Evolutionary conservation across 2,888 invertebrate genomes (phyloP), one percentile per base, ranked within the genome.

Genomic region (Andrena bucephala): DNA sequence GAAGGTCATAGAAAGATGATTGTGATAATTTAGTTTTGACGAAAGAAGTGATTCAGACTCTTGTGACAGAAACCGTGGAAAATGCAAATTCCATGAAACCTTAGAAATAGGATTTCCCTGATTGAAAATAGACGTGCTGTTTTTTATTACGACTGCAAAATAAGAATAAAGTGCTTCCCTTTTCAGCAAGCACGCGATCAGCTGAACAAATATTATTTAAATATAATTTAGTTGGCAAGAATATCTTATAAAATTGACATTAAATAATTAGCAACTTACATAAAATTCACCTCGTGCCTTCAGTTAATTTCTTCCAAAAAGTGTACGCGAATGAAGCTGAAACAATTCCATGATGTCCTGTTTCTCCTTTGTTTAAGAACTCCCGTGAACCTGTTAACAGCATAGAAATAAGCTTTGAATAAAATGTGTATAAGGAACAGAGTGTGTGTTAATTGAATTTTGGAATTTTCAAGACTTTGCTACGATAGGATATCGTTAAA

Each of bases 11-110:
- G 31, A 60, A 29, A 57, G 50, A 31, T 31, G 42, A 33, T 27
- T 13, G 65, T 66, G 59, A 59, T 62, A 62, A 70, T 81, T 74
- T 52, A 52, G 13, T 4, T 71, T 75, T 54, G 31, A 54, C 42
- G 65, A 33, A 80, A 29, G 33, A 48, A 54, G 54, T 54, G 73
- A 80, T 70, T 76, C 81, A 59, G 33, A 5, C 50, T 0, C 48
- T 13, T 16, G 33, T 57, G 31, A 27, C 48, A 48, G 54, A 74
- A 54, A 69, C 16, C 59, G 33, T 33, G 73, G 68, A 42, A 69
- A 70, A 81, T 80, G 74, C 42, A 81, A 81, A 81, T 81, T 63
- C 69, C 66, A 60, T 33, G 70, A 67, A 70, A 74, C 29, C 8
- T 69, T 81, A 50, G 65, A 80, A 81, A 74, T 67, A 74, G 66